These are phyloP conservation scores for Tanypteryx hageni DNA, from an alignment of 2,888 invertebrate species.

Conservation along the genomic window DNA sequence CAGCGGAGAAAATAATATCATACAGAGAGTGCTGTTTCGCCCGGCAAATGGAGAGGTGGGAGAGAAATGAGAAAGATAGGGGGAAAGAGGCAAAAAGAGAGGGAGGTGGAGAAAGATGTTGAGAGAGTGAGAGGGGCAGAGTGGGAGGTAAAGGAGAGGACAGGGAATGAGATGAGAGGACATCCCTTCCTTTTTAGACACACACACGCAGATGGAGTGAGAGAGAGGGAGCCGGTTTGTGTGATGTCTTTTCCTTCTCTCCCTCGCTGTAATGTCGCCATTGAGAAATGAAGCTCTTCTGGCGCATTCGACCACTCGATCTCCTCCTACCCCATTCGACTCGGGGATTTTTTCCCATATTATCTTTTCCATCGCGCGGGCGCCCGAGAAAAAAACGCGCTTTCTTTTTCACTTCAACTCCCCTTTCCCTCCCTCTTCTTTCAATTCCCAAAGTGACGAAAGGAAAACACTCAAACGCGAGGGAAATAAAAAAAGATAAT, in stretches of 20 bases:
- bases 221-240: neutral
- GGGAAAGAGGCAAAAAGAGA: too few species aligned
- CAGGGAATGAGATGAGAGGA: too few species aligned
- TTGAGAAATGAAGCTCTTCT: neutral
- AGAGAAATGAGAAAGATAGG: too few species aligned
- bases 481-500: conserved; percentile 21
- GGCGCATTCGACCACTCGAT: conserved; percentile 46
- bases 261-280: neutral
- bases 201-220: too few species aligned
- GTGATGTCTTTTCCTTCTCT: conserved; percentile 1
- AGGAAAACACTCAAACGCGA: conserved; percentile 32
- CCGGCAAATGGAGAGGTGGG: too few species aligned
- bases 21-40: too few species aligned
- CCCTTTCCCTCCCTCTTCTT: neutral
- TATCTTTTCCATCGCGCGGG: neutral
- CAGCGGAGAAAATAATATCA: too few species aligned
- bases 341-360: neutral
- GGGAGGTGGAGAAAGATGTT: too few species aligned
- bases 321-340: conserved; percentile 22
- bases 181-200: too few species aligned
- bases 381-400: neutral
- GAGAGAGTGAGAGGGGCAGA: too few species aligned
- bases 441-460: conserved; percentile 42
- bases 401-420: neutral
- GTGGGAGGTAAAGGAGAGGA: too few species aligned